phyloP scores from a whole-genome alignment of 2,113 vertebrate genomes.

The Cynocephalus volans region DNA sequence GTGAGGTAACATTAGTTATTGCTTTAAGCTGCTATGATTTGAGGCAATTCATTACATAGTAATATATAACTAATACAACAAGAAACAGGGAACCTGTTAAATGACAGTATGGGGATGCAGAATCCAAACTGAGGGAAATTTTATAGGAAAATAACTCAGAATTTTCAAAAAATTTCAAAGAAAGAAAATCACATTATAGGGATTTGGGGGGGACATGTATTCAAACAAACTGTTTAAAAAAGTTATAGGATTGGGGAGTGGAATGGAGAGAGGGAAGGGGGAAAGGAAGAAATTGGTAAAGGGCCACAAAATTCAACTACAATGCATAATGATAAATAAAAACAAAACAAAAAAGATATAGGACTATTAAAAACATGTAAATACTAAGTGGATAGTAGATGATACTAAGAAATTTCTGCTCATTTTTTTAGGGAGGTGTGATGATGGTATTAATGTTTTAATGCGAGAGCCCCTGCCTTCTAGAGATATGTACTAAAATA shows the following conservation, averaged over 20 bases:
- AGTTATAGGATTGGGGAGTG: neutral
- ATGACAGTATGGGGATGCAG: neutral
- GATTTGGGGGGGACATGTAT: neutral
- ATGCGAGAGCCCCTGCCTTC: neutral
- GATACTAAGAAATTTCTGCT: neutral
- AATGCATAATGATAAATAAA: no score
- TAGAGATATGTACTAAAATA: slow-evolving; percentile 18
- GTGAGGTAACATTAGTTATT: neutral
- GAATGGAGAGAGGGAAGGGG: no score
- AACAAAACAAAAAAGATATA: neutral
- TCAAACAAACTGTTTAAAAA: slow-evolving; percentile 33
- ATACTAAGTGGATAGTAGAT: neutral
- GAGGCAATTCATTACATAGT: slow-evolving; percentile 6
- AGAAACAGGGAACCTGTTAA: neutral
- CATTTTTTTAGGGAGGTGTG: neutral
- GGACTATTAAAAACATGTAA: neutral
- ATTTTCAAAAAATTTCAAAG: neutral
- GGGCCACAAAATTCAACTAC: no score
- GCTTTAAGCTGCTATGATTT: slow-evolving; percentile 17
- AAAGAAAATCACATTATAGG: neutral
- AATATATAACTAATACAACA: neutral
- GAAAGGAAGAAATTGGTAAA: no score
- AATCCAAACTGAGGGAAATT: neutral
- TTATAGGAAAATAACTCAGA: neutral
- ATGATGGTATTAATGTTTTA: neutral